Percentiles rank a stretch among this genome's conserved stretches.
Conservation (phyloP, 2,797 vertebrate genomes). For the Enteromius afrohamiltoni region DNA sequence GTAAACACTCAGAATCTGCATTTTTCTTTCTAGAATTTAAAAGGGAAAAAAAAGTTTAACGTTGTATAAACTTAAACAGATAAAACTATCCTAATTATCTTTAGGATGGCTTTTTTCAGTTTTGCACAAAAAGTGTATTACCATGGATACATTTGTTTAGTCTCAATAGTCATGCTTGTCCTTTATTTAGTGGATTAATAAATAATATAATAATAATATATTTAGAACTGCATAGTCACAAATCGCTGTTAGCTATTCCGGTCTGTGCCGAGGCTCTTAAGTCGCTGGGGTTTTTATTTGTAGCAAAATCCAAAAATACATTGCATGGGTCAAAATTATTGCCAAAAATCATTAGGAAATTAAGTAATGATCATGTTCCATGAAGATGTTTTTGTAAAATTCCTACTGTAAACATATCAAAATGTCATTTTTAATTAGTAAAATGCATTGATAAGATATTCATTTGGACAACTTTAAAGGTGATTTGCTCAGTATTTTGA, state of each 20-base stretch:
- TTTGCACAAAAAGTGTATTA: not conserved
- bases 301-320: no score
- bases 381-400: no score
- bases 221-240: not conserved
- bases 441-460: no score
- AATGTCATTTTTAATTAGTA: no score
- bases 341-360: no score
- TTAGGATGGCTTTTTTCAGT: not conserved
- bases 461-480: no score
- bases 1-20: not conserved
- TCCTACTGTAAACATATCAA: no score
- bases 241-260: constrained; percentile 2
- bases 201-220: not conserved
- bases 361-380: no score
- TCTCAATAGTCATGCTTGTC: not conserved
- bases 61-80: not conserved
- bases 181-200: not conserved
- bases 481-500: no score
- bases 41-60: not conserved
- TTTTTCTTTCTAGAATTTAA: not conserved
- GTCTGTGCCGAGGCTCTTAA: not conserved
- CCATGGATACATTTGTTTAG: not conserved
- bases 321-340: no score
- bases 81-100: not conserved
- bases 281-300: no score